These are phyloP conservation scores for Spodoptera frugiperda DNA, from an alignment of 1,140 invertebrate species.

Conservation along the genomic window DNA sequence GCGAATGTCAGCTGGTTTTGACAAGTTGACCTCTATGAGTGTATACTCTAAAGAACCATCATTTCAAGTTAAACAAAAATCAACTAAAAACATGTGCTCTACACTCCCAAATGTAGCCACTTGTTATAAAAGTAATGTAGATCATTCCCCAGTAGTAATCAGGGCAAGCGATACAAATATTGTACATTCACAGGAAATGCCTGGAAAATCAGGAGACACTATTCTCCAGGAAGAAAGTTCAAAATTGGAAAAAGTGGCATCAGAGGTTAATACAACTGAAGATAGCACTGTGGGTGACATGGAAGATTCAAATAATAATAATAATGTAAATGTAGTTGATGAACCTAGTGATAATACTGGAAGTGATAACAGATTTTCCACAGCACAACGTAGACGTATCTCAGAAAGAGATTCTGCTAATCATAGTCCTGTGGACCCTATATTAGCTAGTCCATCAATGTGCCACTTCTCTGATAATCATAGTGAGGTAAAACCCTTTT, in stretches of 20 bases:
- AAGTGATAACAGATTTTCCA: constrained; percentile 73
- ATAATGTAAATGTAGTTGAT: constrained; percentile 65
- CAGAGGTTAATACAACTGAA: constrained; percentile 60
- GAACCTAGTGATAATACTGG: constrained; percentile 70
- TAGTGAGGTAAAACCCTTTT: constrained; percentile 86
- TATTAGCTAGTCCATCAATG: constrained; percentile 88
- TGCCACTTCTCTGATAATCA: constrained; percentile 90
- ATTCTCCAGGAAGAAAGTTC: constrained; percentile 60
- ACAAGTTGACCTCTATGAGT: constrained; percentile 54
- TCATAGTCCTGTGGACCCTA: constrained; percentile 89
- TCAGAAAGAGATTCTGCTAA: constrained; percentile 89
- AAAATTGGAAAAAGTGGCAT: constrained; percentile 60
- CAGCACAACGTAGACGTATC: constrained; percentile 81
- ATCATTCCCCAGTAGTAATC: constrained; percentile 55
- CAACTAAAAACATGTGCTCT: constrained; percentile 59
- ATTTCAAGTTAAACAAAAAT: constrained; percentile 64
- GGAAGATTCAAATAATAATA: constrained; percentile 70
- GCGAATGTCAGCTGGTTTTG: constrained; percentile 67
- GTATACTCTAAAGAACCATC: constrained; percentile 55
- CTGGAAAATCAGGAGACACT: constrained; percentile 57
- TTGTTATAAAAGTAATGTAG: constrained; percentile 59
- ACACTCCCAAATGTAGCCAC: constrained; percentile 63
- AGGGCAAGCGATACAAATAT: constrained; percentile 48
- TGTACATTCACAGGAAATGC: constrained; percentile 56
- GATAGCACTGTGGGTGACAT: constrained; percentile 61